phyloP scores from a whole-genome alignment of 2,888 invertebrate genomes.

The Macrostomum cliftonense region DNA sequence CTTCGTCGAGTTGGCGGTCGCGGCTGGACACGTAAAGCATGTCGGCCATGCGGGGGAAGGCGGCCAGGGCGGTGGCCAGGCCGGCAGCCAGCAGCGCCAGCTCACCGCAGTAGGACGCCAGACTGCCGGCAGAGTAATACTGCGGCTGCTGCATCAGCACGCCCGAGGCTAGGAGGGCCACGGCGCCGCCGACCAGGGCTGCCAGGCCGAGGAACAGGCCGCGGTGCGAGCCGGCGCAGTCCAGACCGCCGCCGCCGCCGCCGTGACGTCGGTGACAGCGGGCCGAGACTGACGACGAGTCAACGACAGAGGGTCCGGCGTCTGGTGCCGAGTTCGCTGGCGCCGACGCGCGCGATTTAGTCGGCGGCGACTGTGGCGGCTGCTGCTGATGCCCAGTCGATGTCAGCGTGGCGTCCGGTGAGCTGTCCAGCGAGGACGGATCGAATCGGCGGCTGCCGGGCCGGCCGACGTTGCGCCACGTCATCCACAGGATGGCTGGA shows the following conservation, averaged over 20 bases:
- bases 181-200: conserved; percentile 44
- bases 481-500: conserved; percentile 64
- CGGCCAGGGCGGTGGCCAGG: conserved; percentile 68
- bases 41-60: conserved; percentile 47
- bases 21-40: conserved; percentile 16
- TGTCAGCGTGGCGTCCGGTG: neutral
- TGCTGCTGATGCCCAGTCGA: neutral
- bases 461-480: conserved; percentile 63
- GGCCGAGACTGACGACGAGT: too few species aligned
- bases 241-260: conserved; percentile 46
- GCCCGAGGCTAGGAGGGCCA: conserved; percentile 69
- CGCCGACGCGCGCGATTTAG: neutral
- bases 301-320: too few species aligned
- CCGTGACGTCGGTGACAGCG: conserved; percentile 51
- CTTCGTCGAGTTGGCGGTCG: conserved; percentile 21
- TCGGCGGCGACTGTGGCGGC: neutral
- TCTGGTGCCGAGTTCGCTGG: too few species aligned
- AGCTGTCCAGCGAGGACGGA: neutral
- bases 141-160: conserved; percentile 58
- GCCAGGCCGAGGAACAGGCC: conserved; percentile 54
- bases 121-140: conserved; percentile 59
- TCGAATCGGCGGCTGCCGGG: neutral
- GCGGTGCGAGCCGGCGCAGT: conserved; percentile 78
- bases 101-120: conserved; percentile 75
- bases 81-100: conserved; percentile 44